A percentile compares a stretch with the other conserved stretches of the same genome.
Evolutionary conservation across 1,140 invertebrate genomes (phyloP).

Genomic region (Temnothorax longispinosus): DNA sequence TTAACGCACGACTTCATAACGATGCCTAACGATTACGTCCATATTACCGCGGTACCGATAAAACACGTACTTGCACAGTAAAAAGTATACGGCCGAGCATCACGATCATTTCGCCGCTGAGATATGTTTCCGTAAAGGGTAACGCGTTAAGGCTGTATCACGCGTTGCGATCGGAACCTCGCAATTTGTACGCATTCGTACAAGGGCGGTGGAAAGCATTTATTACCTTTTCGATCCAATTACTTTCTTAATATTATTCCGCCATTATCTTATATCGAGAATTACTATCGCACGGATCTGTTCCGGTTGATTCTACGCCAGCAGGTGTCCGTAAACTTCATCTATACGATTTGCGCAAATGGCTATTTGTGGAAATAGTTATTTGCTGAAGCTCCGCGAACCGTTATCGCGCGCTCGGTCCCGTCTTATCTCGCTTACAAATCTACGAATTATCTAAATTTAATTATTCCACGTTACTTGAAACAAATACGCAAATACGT

Average conservation of each 20-base stretch:
- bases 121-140: slow-evolving; percentile 14
- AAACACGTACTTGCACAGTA: slow-evolving; percentile 17
- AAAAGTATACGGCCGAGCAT: slow-evolving; percentile 32
- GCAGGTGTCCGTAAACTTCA: neutral
- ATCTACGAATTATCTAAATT: slow-evolving; percentile 13
- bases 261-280: neutral
- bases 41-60: slow-evolving; percentile 20
- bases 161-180: neutral
- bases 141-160: neutral
- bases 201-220: neutral
- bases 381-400: slow-evolving; percentile 1
- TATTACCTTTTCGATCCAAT: neutral
- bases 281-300: neutral
- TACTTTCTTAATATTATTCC: neutral
- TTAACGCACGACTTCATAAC: slow-evolving; percentile 50
- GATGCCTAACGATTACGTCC: slow-evolving; percentile 34
- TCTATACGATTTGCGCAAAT: neutral
- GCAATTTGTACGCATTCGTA: neutral
- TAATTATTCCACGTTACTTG: neutral
- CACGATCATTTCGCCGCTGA: slow-evolving; percentile 22
- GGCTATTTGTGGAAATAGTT: neutral
- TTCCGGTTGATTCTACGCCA: neutral
- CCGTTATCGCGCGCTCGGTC: slow-evolving; percentile 21
- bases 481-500: neutral
- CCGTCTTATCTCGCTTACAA: slow-evolving; percentile 6